These are phyloP conservation scores for Centropus unirufus DNA, from an alignment of 2,113 vertebrate genomes.

Conservation along the genomic window DNA sequence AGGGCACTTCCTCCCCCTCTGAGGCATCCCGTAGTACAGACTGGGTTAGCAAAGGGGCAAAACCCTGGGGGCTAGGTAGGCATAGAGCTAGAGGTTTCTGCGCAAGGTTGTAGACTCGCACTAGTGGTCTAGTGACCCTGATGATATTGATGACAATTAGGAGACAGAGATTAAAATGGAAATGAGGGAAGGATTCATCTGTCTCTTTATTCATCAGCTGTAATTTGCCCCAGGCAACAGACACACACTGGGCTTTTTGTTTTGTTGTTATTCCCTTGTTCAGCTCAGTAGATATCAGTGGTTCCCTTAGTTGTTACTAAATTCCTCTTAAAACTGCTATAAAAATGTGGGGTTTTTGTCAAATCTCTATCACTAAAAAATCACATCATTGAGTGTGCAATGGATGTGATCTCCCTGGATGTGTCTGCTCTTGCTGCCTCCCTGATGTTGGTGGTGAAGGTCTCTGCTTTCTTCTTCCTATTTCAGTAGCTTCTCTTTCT, in stretches of 20 bases:
- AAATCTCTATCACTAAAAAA: background rate
- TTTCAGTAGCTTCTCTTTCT: background rate
- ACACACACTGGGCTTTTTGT: conserved; percentile 73
- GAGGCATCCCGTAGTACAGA: background rate
- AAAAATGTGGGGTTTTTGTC: background rate
- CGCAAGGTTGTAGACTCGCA: conserved; percentile 54
- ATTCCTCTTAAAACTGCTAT: conserved; percentile 51
- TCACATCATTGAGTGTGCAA: accelerated
- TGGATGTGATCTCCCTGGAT: background rate
- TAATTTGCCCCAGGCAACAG: conserved; percentile 73
- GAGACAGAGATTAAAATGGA: conserved; percentile 78
- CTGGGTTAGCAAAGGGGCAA: conserved; percentile 34
- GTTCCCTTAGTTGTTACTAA: conserved; percentile 36
- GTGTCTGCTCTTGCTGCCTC: background rate
- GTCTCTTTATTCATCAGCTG: conserved; percentile 77
- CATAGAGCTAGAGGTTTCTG: background rate
- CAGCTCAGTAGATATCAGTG: conserved; percentile 61
- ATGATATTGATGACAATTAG: conserved; percentile 78
- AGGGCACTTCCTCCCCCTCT: background rate
- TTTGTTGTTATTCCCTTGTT: conserved; percentile 73
- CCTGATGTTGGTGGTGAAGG: background rate
- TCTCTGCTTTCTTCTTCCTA: background rate
- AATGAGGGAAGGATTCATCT: conserved; percentile 73
- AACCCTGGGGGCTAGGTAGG: conserved; percentile 41
- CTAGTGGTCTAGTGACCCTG: conserved; percentile 72